Base-by-base conservation (phyloP, 2,113 vertebrate species). In the Sarotherodon lohbergeri region DNA sequence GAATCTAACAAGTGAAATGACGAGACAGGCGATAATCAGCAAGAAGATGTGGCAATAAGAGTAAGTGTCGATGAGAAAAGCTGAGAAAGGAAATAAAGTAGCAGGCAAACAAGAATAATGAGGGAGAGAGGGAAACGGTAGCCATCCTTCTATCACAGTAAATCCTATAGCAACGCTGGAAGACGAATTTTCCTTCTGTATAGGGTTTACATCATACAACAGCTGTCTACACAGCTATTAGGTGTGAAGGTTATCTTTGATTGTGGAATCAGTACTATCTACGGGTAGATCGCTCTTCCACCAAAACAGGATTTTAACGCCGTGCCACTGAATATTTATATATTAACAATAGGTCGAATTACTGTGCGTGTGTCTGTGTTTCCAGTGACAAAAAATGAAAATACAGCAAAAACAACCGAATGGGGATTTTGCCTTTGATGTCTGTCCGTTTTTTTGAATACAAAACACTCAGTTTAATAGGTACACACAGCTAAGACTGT, bases 41-140 rank as follows among this genome's bases (percentile, higher is more conserved):
- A 11, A 29, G 61, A 85, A 82, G 50, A 79, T 13, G 68, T 16
- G 16, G 54, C 9, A 36, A 32, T 54, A 27, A 55, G 19, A 43
- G 34, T 1, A 10, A 46, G 9, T 16, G 4, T 16, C 55, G 1
- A 59, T 43, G 41, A 22, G 19, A n/a, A 80, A 76, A 81, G 6
- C 55, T 46, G 22, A 80, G 50, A 54, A 78, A 43, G 66, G 56
- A 82, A 89, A 84, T 7, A 80, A 87, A 73, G 57, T 27, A 83
- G 57, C 41, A 87, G 81, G 41, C 41, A 88, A 87, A 81, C 32
- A 32, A 57, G 36, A 57, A 24, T 5, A 63, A 55, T 54, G 9
- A 56, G 50, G 12, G 12, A 10, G 48, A 63, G 7, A 73, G 39
- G 32, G 52, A 81, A 68, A 80, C 1, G 39, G 14, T 9, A 76